phyloP scores from a whole-genome alignment of 2,113 vertebrate species.

The Brachypteracias leptosomus region DNA sequence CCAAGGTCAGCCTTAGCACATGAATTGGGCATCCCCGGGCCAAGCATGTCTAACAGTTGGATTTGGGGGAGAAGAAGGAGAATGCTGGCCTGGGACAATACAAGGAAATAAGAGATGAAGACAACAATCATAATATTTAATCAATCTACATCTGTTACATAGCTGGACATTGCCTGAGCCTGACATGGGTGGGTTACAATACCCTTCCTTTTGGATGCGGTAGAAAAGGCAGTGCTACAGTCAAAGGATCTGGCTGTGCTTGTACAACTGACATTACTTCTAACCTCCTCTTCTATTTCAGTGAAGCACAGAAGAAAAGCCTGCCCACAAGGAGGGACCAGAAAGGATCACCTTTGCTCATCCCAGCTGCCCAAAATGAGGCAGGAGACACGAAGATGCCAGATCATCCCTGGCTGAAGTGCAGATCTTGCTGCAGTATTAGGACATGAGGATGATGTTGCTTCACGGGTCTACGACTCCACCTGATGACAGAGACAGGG shows the following conservation, averaged over 20 bases:
- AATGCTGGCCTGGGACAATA: background rate
- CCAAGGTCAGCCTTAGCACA: background rate
- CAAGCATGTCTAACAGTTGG: accelerated
- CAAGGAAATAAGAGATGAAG: background rate
- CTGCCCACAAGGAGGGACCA: background rate
- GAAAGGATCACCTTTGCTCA: background rate
- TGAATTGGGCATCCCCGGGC: background rate
- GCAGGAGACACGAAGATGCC: background rate
- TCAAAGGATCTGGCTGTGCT: background rate
- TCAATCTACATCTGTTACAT: background rate
- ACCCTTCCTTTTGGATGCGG: background rate
- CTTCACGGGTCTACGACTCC: background rate
- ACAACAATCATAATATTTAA: background rate
- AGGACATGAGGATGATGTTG: background rate
- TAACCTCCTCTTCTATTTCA: background rate
- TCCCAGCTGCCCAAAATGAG: background rate
- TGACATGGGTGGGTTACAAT: background rate
- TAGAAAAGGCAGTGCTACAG: background rate
- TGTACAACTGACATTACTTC: background rate
- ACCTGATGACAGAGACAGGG: background rate
- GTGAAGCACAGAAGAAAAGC: background rate
- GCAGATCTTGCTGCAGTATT: conserved; percentile 4
- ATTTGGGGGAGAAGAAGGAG: background rate
- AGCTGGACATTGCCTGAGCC: background rate
- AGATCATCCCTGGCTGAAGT: background rate